Evolutionary conservation across 37 sponge, comb jelly and placozoan species (phyloP).

Genomic region (Hexactinellida sp.): DNA sequence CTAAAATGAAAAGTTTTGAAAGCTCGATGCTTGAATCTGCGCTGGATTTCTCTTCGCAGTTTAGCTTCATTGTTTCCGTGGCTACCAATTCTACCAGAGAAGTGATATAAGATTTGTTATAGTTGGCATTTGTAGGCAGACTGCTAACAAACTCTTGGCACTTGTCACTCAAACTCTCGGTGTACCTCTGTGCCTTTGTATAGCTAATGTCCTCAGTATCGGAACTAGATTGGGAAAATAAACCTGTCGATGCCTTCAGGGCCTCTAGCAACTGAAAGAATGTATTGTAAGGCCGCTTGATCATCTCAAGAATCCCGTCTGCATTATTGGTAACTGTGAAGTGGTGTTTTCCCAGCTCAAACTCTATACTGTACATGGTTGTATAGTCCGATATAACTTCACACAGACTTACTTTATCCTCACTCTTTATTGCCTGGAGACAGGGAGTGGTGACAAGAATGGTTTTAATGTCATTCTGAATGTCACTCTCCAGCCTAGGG

Average conservation of each 20-base stretch:
- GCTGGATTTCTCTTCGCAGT: not conserved
- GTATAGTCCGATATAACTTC: not conserved
- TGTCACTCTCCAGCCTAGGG: not conserved
- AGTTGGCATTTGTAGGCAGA: not conserved
- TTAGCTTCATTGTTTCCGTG: not conserved
- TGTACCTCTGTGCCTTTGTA: not conserved
- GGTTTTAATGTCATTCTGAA: not conserved
- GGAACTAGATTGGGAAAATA: not conserved
- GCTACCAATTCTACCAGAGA: not conserved
- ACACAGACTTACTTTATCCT: not conserved
- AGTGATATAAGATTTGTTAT: not conserved
- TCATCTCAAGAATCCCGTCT: not conserved
- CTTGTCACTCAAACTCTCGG: not conserved
- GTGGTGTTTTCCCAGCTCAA: not conserved
- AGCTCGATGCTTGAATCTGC: not conserved
- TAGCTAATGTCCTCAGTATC: not conserved
- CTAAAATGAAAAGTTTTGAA: not conserved
- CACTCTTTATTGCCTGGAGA: not conserved
- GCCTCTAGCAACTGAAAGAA: conserved; percentile 4
- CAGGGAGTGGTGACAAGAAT: not conserved
- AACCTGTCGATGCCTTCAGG: not conserved
- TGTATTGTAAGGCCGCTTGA: not conserved
- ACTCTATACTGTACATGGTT: not conserved
- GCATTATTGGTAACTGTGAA: not conserved
- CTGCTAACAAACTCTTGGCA: not conserved